A percentile compares a stretch with the other conserved stretches of the same genome.
phyloP scores from a whole-genome alignment of 2,888 invertebrate species.

The Osmoderma eremita region DNA sequence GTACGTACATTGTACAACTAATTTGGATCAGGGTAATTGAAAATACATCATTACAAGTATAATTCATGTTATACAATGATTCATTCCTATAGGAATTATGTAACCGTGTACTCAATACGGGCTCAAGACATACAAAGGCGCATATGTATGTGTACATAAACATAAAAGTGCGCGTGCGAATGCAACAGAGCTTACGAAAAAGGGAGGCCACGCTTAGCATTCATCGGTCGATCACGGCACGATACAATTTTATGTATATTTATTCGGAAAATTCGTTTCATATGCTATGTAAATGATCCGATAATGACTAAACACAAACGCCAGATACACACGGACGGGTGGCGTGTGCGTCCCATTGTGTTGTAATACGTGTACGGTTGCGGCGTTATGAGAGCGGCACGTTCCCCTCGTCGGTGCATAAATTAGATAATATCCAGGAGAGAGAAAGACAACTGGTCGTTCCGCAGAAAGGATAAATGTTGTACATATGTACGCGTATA shows the following conservation, averaged over 20 bases:
- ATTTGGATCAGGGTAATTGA: too few relatives aligned
- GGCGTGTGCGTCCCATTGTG: conserved; percentile 23
- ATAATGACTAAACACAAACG: conserved; percentile 46
- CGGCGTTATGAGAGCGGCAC: conserved; percentile 38
- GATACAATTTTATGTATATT: conserved; percentile 34
- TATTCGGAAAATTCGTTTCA: conserved; percentile 38
- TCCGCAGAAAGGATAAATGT: background rate
- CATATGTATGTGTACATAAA: background rate
- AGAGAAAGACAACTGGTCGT: conserved; percentile 17
- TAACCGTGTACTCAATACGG: too few relatives aligned
- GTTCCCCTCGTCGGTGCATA: conserved; percentile 31
- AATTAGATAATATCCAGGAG: conserved; percentile 39
- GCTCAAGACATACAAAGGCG: background rate
- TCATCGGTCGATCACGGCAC: conserved; percentile 13
- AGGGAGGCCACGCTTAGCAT: conserved; percentile 27
- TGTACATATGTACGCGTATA: too few relatives aligned
- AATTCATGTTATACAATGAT: too few relatives aligned
- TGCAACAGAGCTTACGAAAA: conserved; percentile 23
- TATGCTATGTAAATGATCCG: conserved; percentile 47
- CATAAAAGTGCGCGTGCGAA: conserved; percentile 18
- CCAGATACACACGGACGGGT: conserved; percentile 31
- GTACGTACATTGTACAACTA: too few relatives aligned
- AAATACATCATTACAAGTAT: too few relatives aligned
- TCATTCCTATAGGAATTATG: too few relatives aligned
- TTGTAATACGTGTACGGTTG: conserved; percentile 42